These are phyloP conservation scores for Coluber constrictor DNA, from an alignment of 2,797 vertebrate species.

Conservation along the genomic window DNA sequence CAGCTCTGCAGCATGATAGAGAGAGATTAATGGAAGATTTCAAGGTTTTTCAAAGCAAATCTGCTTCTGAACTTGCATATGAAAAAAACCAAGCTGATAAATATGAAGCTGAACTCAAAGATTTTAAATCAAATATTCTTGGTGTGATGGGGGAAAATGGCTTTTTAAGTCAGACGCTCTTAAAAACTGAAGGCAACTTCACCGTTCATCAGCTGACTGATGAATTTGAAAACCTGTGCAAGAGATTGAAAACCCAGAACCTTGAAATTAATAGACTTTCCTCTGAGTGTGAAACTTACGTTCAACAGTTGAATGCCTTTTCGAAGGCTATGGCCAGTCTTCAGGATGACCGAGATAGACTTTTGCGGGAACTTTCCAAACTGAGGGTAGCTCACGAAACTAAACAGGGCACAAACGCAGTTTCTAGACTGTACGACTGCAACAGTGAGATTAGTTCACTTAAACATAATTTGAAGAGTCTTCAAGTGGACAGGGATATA, in stretches of 20 bases:
- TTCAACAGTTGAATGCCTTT: conserved; percentile 79
- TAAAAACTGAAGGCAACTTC: conserved; percentile 68
- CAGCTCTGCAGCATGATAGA: conserved; percentile 80
- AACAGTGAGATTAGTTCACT: conserved; percentile 58
- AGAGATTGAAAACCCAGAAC: conserved; percentile 68
- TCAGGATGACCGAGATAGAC: conserved; percentile 81
- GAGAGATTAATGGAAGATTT: conserved; percentile 83
- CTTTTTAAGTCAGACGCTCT: conserved; percentile 54
- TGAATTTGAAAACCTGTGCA: conserved; percentile 70
- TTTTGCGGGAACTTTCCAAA: conserved; percentile 75
- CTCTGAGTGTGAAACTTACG: conserved; percentile 68
- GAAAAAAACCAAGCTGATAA: conserved; percentile 67
- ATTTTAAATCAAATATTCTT: conserved; percentile 68
- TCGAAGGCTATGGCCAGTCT: conserved; percentile 86
- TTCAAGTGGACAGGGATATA: conserved; percentile 61
- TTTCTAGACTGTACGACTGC: conserved; percentile 27
- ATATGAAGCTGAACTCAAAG: conserved; percentile 66
- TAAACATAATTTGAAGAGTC: conserved; percentile 53
- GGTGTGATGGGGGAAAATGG: conserved; percentile 68
- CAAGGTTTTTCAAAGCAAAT: conserved; percentile 74
- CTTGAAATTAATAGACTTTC: conserved; percentile 69
- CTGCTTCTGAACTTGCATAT: conserved; percentile 72
- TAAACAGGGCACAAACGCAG: conserved; percentile 60
- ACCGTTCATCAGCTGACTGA: conserved; percentile 61
- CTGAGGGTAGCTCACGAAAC: conserved; percentile 68